Percentiles rank a stretch among this genome's conserved stretches.
Conservation (phyloP, 2,113 vertebrate species). For the Apistogramma diplotaenia region DNA sequence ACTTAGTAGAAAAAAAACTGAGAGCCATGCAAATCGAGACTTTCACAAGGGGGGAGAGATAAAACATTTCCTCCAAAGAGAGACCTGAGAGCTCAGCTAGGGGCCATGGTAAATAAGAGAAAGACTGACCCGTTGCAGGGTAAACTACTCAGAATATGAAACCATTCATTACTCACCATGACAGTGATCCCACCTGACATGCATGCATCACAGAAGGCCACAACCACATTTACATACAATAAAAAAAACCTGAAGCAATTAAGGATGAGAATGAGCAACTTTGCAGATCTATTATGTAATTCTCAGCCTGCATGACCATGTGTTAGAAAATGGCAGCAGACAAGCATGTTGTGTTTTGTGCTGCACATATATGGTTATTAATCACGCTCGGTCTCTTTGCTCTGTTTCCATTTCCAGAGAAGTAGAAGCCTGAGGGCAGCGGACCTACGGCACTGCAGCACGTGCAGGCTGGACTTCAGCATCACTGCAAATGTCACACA, state of each 20-base stretch:
- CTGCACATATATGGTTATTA: slow-evolving; percentile 68
- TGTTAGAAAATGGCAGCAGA: slow-evolving; percentile 60
- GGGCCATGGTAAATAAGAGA: slow-evolving; percentile 21
- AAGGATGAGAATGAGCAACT: slow-evolving; percentile 56
- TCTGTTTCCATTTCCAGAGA: slow-evolving; percentile 67
- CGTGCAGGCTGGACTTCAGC: slow-evolving; percentile 60
- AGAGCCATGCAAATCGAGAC: slow-evolving; percentile 54
- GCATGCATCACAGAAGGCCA: background rate
- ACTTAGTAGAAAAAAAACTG: slow-evolving; percentile 35
- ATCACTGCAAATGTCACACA: slow-evolving; percentile 69
- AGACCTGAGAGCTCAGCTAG: slow-evolving; percentile 4
- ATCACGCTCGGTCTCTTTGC: slow-evolving; percentile 67
- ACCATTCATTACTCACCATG: slow-evolving; percentile 1
- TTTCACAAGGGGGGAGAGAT: slow-evolving; percentile 12
- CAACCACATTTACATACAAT: slow-evolving; percentile 1
- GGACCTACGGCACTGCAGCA: slow-evolving; percentile 53
- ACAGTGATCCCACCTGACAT: slow-evolving; percentile 43
- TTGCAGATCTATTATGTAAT: slow-evolving; percentile 61
- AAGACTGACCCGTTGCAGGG: background rate
- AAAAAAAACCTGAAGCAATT: slow-evolving; percentile 50
- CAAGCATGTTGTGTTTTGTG: slow-evolving; percentile 63
- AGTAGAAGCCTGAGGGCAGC: slow-evolving; percentile 43
- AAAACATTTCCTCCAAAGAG: slow-evolving; percentile 36
- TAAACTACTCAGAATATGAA: slow-evolving; percentile 16
- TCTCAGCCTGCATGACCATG: slow-evolving; percentile 51